phyloP scores from a whole-genome alignment of 2,113 vertebrate genomes.

The Dromiciops gliroides region DNA sequence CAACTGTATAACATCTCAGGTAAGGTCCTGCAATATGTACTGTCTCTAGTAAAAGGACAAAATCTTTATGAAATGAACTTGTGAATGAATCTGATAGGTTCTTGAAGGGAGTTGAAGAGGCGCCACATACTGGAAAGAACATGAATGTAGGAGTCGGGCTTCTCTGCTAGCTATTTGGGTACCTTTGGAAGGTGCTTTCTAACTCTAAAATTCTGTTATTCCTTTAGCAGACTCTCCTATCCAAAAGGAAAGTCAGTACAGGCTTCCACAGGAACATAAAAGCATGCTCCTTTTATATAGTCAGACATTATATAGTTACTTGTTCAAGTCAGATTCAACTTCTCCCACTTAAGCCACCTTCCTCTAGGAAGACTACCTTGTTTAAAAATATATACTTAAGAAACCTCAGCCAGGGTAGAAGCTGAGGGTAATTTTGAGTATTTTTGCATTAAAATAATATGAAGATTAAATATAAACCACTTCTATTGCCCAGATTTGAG shows the following conservation, averaged over 20 bases:
- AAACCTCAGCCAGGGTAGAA: not conserved
- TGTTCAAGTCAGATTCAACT: not conserved
- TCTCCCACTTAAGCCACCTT: not conserved
- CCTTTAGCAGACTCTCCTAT: not conserved
- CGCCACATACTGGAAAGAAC: not conserved
- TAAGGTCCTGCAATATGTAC: not conserved
- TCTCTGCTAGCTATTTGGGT: not conserved
- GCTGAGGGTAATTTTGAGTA: not conserved
- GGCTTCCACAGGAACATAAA: not conserved
- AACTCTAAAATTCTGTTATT: not conserved
- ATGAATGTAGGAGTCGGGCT: not conserved
- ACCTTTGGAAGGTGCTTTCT: not conserved
- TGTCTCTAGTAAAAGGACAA: not conserved
- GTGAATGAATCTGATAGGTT: not conserved
- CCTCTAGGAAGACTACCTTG: not conserved
- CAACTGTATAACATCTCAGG: not conserved
- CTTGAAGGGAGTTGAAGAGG: not conserved
- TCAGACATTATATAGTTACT: not conserved
- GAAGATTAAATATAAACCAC: not conserved
- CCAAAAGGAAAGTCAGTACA: not conserved
- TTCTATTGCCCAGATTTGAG: not conserved
- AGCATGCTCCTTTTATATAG: not conserved
- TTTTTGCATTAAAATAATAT: not conserved
- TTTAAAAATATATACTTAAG: not conserved
- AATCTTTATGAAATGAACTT: not conserved